Percentiles rank a stretch among this genome's conserved stretches.
Conservation (phyloP, 2,888 invertebrate genomes). For the Drosophila pullipes region DNA sequence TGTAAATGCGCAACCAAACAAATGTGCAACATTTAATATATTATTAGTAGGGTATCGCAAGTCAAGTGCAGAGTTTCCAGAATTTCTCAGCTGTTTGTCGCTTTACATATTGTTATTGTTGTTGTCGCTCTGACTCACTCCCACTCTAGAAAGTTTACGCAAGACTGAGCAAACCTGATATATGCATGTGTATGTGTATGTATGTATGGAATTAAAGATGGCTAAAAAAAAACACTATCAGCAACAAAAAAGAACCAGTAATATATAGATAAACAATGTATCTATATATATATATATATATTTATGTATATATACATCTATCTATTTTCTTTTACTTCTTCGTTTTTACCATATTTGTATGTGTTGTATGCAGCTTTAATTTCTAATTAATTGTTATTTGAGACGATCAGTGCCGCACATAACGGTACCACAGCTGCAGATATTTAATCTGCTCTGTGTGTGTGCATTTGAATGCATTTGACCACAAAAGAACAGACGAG, state of each 20-base stretch:
- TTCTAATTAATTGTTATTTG: constrained; percentile 62
- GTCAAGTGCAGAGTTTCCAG: constrained; percentile 19
- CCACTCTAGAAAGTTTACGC: constrained; percentile 63
- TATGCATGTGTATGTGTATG: constrained; percentile 25
- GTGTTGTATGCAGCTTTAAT: constrained; percentile 32
- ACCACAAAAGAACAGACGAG: constrained; percentile 37
- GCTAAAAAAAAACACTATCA: constrained; percentile 69
- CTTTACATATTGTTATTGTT: constrained; percentile 21
- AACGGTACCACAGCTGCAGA: constrained; percentile 65
- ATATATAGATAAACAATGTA: constrained; percentile 42
- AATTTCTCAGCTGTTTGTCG: constrained; percentile 69
- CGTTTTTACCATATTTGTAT: constrained; percentile 40
- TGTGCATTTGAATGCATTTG: constrained; percentile 60
- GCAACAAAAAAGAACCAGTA: constrained; percentile 27
- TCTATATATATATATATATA: constrained; percentile 8
- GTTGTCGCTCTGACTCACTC: constrained; percentile 62
- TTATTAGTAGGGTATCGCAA: constrained; percentile 7
- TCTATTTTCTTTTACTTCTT: constrained; percentile 10
- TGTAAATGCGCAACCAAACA: constrained; percentile 35
- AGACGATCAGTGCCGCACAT: constrained; percentile 33
- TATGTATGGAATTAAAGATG: constrained; percentile 51
- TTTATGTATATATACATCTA: constrained; percentile 4
- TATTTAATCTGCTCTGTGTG: constrained; percentile 56
- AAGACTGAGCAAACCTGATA: constrained; percentile 53
- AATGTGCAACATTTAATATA: constrained; percentile 13